phyloP scores from a whole-genome alignment of 2,888 invertebrate genomes.

The Ischnus inquisitorius region DNA sequence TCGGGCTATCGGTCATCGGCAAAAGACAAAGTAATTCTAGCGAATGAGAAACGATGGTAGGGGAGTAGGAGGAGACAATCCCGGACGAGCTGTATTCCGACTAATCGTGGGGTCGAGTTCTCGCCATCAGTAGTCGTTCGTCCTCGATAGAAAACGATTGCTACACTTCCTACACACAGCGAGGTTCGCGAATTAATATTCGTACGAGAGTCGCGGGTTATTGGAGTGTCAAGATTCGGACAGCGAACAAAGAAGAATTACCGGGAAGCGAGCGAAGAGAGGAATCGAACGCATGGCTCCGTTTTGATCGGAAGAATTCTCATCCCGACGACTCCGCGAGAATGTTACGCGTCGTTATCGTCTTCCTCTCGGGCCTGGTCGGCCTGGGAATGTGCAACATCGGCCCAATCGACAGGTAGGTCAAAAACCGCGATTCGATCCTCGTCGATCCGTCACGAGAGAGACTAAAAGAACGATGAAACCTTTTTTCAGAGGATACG shows the following conservation, averaged over 20 bases:
- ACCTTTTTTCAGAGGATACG: slow-evolving; percentile 78
- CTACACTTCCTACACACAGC: neutral
- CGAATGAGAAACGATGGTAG: slow-evolving; percentile 43
- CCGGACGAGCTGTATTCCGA: slow-evolving; percentile 52
- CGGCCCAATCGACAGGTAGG: slow-evolving; percentile 60
- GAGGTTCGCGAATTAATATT: neutral
- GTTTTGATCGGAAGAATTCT: slow-evolving; percentile 31
- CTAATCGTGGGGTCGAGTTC: slow-evolving; percentile 52
- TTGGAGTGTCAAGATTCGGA: neutral
- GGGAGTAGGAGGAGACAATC: slow-evolving; percentile 47
- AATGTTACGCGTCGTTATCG: slow-evolving; percentile 27
- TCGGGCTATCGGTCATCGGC: slow-evolving; percentile 44
- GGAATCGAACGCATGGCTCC: slow-evolving; percentile 31
- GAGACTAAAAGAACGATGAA: neutral
- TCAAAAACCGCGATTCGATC: neutral
- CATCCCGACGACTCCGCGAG: slow-evolving; percentile 21
- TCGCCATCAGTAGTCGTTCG: slow-evolving; percentile 45
- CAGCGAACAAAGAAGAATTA: neutral
- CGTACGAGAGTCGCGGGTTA: too few species aligned
- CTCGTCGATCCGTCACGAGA: neutral
- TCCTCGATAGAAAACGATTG: slow-evolving; percentile 57
- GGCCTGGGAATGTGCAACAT: slow-evolving; percentile 41
- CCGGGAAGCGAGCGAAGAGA: neutral
- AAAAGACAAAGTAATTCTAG: slow-evolving; percentile 59
- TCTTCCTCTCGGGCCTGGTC: slow-evolving; percentile 46